Evolutionary conservation across 2,888 invertebrate genomes (phyloP), one percentile per base, ranked within the genome.

Genomic region (Taenaris catops): DNA sequence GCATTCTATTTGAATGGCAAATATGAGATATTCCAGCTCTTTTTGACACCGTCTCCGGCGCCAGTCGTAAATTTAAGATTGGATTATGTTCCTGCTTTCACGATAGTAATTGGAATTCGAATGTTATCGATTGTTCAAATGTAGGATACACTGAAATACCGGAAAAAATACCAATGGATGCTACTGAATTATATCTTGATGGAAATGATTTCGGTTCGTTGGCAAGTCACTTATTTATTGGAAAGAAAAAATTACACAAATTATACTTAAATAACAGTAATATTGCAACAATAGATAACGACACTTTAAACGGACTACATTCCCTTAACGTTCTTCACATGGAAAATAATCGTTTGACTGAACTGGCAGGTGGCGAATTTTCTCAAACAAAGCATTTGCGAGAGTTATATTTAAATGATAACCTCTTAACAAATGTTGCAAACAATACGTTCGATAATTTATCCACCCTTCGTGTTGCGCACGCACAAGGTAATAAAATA

Each of bases 31-130:
- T n/a, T n/a, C n/a, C n/a, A n/a, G n/a, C n/a, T n/a, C n/a, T n/a
- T n/a, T n/a, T n/a, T n/a, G n/a, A n/a, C n/a, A n/a, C n/a, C n/a
- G n/a, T n/a, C n/a, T n/a, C n/a, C n/a, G n/a, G n/a, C n/a, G n/a
- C n/a, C n/a, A n/a, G n/a, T n/a, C n/a, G n/a, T n/a, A n/a, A n/a
- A n/a, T n/a, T n/a, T n/a, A n/a, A n/a, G n/a, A n/a, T n/a, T n/a
- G n/a, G n/a, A n/a, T n/a, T n/a, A n/a, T 96, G 96, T 72, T 92
- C 92, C 28, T 96, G 96, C 66, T 95, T 92, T 68, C 94, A 94
- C 69, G 95, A 95, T 64, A 92, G 93, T 68, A 91, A 92, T 51
- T 95, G 94, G 94, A 90, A 91, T 43, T 92, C 93, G 44, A 95
- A 95, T 76, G 93, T 94, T 11, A 94, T 95, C 28, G 94, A 94